Base-by-base conservation (phyloP, 2,113 vertebrate genomes). In the Thalassarche chlororhynchos region DNA sequence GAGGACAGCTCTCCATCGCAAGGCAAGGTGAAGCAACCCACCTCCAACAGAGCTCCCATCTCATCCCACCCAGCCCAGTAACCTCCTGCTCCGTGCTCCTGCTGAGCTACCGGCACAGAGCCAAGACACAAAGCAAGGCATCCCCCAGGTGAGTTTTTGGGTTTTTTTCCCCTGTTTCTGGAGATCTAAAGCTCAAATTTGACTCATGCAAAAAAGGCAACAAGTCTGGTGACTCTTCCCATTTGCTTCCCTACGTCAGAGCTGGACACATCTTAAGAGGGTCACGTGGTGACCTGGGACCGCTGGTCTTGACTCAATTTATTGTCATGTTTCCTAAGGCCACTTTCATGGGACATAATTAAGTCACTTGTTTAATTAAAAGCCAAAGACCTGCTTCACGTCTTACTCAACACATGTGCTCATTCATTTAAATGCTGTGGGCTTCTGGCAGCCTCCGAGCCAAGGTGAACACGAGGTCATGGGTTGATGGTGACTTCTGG, bases 161-260 rank as follows among this genome's bases (percentile, higher is more conserved):
- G 0, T 2, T 15, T 26, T n/a, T 18, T 17, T 5, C 7, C 3
- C 16, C 16, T 2, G 0, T 46, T 89, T 71, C 78, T 69, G 44
- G 51, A 60, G 46, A 70, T 18, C n/a, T 20, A 66, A 71, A 65
- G 32, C 52, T 57, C 47, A n/a, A 51, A 55, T 21, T 7, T 44
- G 24, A 74, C 54, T 62, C 17, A 10, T 25, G 47, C 11, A 3
- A 40, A 34, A 60, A 40, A 62, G 62, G 57, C 75, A 61, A 12
- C 10, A 9, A 55, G 17, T 24, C n/a, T 38, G 70, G 28, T 54
- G 65, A 32, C n/a, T 71, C 46, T 42, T 72, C 28, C 36, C 17
- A 1, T 44, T n/a, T 29, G 23, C 36, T 38, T 20, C 29, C 16
- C 15, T 47, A 6, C 0, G 3, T 17, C 38, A 21, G 26, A 51